These are phyloP conservation scores for Rhinolophus sinicus DNA, from an alignment of 2,113 vertebrate species.

Conservation along the genomic window DNA sequence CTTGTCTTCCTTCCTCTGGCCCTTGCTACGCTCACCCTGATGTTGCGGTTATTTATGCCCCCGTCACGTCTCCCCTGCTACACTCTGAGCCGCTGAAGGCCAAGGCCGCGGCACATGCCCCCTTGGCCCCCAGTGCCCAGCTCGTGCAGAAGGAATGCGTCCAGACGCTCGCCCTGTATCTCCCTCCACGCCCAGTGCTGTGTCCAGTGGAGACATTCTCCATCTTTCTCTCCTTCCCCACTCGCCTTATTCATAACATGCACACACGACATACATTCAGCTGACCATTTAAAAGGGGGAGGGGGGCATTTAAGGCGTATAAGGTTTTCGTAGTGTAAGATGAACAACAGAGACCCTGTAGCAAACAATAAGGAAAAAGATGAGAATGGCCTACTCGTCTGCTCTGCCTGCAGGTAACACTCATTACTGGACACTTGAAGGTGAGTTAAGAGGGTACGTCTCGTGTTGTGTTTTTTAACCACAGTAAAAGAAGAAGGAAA, in stretches of 20 bases:
- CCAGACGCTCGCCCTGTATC: neutral
- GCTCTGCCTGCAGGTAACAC: neutral
- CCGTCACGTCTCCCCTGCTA: neutral
- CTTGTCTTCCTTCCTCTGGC: neutral
- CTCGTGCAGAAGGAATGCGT: neutral
- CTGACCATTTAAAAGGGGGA: neutral
- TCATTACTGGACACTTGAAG: neutral
- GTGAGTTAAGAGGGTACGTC: neutral
- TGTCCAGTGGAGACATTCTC: neutral
- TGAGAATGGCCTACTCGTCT: no score
- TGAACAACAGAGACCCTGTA: neutral
- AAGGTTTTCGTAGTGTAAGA: neutral
- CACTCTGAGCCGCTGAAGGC: neutral
- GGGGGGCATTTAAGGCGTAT: neutral
- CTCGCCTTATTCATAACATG: neutral
- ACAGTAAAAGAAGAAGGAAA: neutral
- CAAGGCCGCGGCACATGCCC: neutral
- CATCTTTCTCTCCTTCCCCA: neutral
- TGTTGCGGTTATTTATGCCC: neutral
- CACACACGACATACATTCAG: neutral
- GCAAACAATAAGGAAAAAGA: no score
- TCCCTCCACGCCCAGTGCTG: neutral
- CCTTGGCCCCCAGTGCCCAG: neutral
- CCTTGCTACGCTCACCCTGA: neutral
- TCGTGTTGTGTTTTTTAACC: neutral